Evolutionary conservation across 1,140 invertebrate species (phyloP).

Genomic region (Caerostris extrusa): DNA sequence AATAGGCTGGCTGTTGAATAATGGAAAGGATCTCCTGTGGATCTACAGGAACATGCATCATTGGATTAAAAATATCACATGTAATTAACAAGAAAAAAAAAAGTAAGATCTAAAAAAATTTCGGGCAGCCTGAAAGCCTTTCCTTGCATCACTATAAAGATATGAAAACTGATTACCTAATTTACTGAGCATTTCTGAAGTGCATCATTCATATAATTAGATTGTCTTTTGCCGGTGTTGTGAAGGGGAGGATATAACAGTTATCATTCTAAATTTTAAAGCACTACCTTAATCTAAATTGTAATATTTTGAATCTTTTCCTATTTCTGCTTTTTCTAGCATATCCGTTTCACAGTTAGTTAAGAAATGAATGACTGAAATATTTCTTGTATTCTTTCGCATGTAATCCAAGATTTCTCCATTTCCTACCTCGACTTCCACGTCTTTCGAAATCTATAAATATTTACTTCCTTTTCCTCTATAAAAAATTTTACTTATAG

Average conservation of each 20-base stretch:
- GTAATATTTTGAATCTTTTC: neutral
- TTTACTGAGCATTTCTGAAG: neutral
- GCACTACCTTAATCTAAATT: no score
- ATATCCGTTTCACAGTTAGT: no score
- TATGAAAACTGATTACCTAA: neutral
- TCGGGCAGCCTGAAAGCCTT: neutral
- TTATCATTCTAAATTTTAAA: no score
- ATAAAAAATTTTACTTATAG: neutral
- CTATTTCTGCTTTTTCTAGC: no score
- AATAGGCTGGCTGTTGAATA: neutral
- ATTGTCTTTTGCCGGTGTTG: neutral
- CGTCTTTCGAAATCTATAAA: neutral
- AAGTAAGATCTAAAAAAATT: neutral
- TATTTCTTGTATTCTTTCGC: neutral
- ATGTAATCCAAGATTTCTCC: neutral
- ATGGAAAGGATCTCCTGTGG: neutral
- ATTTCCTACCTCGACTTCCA: neutral
- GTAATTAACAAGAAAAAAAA: neutral
- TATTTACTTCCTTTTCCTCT: neutral
- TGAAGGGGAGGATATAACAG: no score
- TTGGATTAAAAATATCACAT: neutral
- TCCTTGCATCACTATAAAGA: neutral
- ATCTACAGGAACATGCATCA: neutral
- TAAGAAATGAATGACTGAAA: neutral
- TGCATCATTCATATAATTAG: neutral